phyloP scores from a whole-genome alignment of 2,797 vertebrate genomes.

The Eleutherodactylus coqui region DNA sequence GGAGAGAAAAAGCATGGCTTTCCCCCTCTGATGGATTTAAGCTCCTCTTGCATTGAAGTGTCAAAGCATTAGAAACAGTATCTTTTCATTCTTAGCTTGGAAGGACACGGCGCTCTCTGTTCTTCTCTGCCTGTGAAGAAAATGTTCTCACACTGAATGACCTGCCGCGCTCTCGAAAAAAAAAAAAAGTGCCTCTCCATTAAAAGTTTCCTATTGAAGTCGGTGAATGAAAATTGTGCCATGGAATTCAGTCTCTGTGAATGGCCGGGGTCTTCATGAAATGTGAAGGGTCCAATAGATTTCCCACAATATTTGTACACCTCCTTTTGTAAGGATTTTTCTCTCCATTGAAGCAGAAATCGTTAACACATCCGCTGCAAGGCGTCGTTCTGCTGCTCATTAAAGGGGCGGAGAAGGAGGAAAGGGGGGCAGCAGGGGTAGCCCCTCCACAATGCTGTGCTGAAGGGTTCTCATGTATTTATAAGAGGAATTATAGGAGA shows the following conservation, averaged over 20 bases:
- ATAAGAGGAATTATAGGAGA: slow-evolving; percentile 78
- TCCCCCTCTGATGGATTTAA: slow-evolving; percentile 76
- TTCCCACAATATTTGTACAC: slow-evolving; percentile 98
- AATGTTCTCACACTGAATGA: slow-evolving; percentile 81
- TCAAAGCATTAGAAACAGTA: slow-evolving; percentile 69
- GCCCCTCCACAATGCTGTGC: slow-evolving; percentile 56
- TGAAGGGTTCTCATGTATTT: slow-evolving; percentile 75
- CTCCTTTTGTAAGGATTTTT: slow-evolving; percentile 90
- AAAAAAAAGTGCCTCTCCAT: slow-evolving; percentile 93
- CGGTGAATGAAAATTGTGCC: slow-evolving; percentile 85
- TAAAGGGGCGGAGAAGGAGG: slow-evolving; percentile 73
- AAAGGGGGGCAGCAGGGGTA: background rate
- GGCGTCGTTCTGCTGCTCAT: slow-evolving; percentile 77
- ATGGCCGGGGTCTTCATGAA: slow-evolving; percentile 87
- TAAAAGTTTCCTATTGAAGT: slow-evolving; percentile 92
- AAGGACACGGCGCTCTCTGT: slow-evolving; percentile 79
- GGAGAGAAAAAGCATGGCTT: slow-evolving; percentile 69
- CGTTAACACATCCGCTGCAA: slow-evolving; percentile 91
- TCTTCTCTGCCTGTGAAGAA: slow-evolving; percentile 76
- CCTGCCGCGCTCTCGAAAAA: slow-evolving; percentile 85
- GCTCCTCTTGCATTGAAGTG: slow-evolving; percentile 73
- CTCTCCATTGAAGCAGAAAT: slow-evolving; percentile 93
- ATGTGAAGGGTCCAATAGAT: slow-evolving; percentile 88
- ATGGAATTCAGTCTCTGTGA: slow-evolving; percentile 88
- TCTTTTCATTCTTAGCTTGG: slow-evolving; percentile 68